A percentile compares a stretch with the other conserved stretches of the same genome.
These are phyloP conservation scores for Panurus biarmicus DNA, from an alignment of 2,113 vertebrate genomes.

Conservation along the genomic window DNA sequence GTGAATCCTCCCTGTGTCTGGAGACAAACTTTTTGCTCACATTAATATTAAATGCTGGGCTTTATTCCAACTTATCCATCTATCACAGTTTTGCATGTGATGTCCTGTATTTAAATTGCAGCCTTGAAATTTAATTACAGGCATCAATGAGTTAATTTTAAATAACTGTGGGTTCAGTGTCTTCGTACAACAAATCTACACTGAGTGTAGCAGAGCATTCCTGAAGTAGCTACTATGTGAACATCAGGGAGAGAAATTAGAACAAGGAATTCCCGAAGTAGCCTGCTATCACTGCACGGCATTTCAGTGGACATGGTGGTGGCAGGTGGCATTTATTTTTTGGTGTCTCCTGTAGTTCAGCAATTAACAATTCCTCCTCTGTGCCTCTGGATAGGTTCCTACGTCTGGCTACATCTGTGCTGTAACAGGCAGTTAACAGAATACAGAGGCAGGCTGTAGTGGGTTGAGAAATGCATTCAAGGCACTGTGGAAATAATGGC, in stretches of 20 bases:
- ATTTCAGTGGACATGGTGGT: not conserved
- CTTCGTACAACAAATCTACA: not conserved
- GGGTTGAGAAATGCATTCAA: not conserved
- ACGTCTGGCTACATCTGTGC: not conserved
- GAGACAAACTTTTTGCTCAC: not conserved
- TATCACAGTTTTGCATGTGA: not conserved
- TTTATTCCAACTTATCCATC: not conserved
- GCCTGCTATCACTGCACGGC: fast-evolving
- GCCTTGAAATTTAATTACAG: not conserved
- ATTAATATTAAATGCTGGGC: not conserved
- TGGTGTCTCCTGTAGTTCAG: not conserved
- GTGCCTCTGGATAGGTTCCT: not conserved
- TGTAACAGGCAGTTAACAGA: not conserved
- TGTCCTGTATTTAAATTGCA: not conserved
- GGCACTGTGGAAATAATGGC: not conserved
- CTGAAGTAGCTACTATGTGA: not conserved
- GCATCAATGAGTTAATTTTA: not conserved
- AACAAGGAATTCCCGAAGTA: not conserved
- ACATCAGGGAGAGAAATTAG: not conserved
- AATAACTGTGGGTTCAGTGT: not conserved
- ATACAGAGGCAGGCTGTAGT: not conserved
- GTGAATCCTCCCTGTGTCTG: not conserved
- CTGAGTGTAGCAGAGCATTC: not conserved
- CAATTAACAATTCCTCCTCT: not conserved
- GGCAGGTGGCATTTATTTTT: not conserved